Conservation (phyloP, 2,113 vertebrate genomes). For the Polypterus senegalus region DNA sequence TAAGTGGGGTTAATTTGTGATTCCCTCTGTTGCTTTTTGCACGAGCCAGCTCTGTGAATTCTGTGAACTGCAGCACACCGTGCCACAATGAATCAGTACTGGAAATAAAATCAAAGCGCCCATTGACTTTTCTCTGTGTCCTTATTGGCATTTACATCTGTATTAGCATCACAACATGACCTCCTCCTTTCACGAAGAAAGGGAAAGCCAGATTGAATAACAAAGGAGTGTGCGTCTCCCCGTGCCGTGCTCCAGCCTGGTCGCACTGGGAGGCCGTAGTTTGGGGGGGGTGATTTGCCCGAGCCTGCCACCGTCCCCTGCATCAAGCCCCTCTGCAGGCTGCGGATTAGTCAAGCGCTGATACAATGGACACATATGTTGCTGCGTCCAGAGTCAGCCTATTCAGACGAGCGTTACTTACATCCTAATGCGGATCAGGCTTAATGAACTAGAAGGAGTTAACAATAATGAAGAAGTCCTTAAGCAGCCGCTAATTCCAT, state of each 20-base stretch:
- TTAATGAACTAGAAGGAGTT: constrained; percentile 98
- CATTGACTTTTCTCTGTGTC: constrained; percentile 3
- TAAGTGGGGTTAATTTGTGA: too few species aligned
- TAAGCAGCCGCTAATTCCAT: constrained; percentile 82
- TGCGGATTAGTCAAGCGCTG: constrained; percentile 63
- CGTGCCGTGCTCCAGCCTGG: too few species aligned
- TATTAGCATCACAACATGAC: constrained; percentile 42
- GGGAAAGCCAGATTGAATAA: constrained; percentile 40
- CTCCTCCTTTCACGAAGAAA: constrained; percentile 21
- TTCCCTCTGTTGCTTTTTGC: too few species aligned
- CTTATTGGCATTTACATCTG: constrained; percentile 53
- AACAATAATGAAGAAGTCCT: constrained; percentile 82
- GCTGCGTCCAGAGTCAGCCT: constrained; percentile 50
- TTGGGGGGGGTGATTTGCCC: constrained; percentile 4
- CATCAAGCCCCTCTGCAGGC: constrained; percentile 41
- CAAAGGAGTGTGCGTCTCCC: constrained; percentile 30
- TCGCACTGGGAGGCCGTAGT: constrained; percentile 24
- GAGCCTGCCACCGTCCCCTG: constrained; percentile 29
- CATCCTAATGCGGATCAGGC: constrained; percentile 81
- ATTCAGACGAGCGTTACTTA: constrained; percentile 76
- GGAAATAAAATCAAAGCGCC: too few species aligned
- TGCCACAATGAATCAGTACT: too few species aligned
- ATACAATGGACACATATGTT: constrained; percentile 85
- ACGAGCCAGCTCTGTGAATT: too few species aligned
- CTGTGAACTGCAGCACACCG: too few species aligned